Evolutionary conservation across 1,140 invertebrate genomes (phyloP).

Genomic region (Oryctes rhinoceros): DNA sequence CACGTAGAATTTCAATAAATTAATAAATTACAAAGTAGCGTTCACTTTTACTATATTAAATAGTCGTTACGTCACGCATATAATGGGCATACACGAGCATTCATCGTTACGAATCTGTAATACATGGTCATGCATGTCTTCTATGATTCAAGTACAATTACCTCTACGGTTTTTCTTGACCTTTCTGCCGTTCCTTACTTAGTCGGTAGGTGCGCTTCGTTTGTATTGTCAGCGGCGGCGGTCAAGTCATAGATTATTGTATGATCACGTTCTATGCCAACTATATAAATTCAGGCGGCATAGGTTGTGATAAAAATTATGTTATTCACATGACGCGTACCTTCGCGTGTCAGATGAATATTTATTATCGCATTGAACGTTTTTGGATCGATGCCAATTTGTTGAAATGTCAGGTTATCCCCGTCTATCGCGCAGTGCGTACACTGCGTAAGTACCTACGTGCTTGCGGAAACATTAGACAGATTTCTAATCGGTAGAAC

Average conservation of each 20-base stretch:
- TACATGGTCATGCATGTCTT: background rate
- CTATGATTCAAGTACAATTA: constrained; percentile 22
- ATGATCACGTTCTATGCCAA: constrained; percentile 24
- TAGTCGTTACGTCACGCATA: background rate
- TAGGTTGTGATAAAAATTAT: constrained; percentile 35
- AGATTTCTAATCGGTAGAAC: too few species aligned
- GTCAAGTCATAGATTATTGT: constrained; percentile 35
- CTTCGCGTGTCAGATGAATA: constrained; percentile 24
- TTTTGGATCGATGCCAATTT: constrained; percentile 19
- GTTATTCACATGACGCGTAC: constrained; percentile 31
- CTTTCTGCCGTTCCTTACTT: constrained; percentile 21
- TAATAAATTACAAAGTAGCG: too few species aligned
- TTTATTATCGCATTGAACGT: constrained; percentile 29
- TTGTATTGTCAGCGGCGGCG: constrained; percentile 27
- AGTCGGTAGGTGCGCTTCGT: background rate
- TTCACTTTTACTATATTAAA: background rate
- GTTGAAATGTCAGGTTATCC: constrained; percentile 21
- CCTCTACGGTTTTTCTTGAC: constrained; percentile 31
- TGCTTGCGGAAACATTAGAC: too few species aligned
- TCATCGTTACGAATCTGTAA: background rate
- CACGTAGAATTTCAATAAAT: too few species aligned
- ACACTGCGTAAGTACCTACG: too few species aligned
- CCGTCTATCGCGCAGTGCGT: background rate
- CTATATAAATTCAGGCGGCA: constrained; percentile 34
- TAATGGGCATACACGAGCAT: background rate